Evolutionary conservation across 2,888 invertebrate species (phyloP), one percentile per base, ranked within the genome.

Genomic region (Pristionchus maxplancki): DNA sequence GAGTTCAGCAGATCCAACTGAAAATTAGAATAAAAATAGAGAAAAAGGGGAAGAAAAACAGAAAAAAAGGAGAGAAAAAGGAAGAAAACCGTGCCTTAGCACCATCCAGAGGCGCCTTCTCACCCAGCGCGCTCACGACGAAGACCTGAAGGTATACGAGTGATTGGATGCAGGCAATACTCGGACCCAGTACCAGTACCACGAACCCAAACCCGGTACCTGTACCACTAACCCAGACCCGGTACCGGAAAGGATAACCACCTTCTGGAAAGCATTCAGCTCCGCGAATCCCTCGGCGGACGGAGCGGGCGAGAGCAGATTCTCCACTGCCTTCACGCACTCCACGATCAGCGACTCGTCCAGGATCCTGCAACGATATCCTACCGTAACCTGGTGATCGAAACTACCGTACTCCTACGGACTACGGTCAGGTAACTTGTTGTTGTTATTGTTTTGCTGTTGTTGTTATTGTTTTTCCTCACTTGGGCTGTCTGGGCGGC

Each of bases 401-500:
- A 48, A 48, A 50, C 50, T 50, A 50, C 50, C 50, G 50, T 50
- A 50, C n/a, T n/a, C n/a, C n/a, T n/a, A n/a, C n/a, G n/a, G n/a
- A n/a, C n/a, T n/a, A n/a, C n/a, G n/a, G n/a, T n/a, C n/a, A n/a
- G n/a, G n/a, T n/a, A n/a, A n/a, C n/a, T n/a, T n/a, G n/a, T n/a
- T n/a, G n/a, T n/a, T n/a, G n/a, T n/a, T n/a, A n/a, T n/a, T n/a
- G n/a, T n/a, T n/a, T n/a, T n/a, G n/a, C n/a, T n/a, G n/a, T n/a
- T n/a, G n/a, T n/a, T n/a, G n/a, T n/a, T n/a, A n/a, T n/a, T 20
- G 50, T 50, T 20, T 20, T 50, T 20, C 50, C 78, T 17, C 24
- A 87, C 87, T 58, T 53, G 34, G 87, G 87, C 17, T 74, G 31
- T n/a, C 20, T 44, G 31, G 87, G 87, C 5, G 87, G 87, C 74